These are phyloP conservation scores for Cryptops parisi DNA, from an alignment of 2,888 invertebrate species.

Conservation along the genomic window DNA sequence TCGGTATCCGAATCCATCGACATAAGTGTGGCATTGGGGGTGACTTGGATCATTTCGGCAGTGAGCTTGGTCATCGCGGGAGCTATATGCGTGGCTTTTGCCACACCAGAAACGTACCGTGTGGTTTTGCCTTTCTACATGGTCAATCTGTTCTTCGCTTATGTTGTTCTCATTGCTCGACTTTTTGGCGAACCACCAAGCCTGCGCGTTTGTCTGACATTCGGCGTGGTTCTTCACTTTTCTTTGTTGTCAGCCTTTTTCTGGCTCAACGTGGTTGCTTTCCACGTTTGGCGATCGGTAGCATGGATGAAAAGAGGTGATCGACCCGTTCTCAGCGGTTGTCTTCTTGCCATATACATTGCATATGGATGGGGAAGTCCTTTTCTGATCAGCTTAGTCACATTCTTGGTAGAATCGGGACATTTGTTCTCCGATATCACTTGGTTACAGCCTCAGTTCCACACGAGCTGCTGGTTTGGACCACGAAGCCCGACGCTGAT, in stretches of 20 bases:
- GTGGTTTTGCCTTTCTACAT: neutral
- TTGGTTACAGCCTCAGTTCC: neutral
- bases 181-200: neutral
- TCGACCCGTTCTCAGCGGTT: neutral
- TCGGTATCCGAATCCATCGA: neutral
- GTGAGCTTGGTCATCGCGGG: neutral
- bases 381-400: neutral
- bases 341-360: neutral
- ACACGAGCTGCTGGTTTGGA: neutral
- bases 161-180: neutral
- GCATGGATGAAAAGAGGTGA: neutral
- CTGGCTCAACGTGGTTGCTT: neutral
- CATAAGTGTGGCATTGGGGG: neutral
- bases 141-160: neutral
- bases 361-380: neutral
- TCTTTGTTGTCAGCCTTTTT: neutral
- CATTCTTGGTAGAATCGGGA: neutral
- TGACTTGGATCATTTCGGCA: neutral
- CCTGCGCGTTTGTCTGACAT: neutral
- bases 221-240: neutral
- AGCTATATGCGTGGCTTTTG: neutral
- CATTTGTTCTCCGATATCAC: neutral
- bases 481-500: neutral
- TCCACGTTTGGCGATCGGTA: neutral
- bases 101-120: neutral